phyloP scores from a whole-genome alignment of 2,888 invertebrate genomes.

The Pollenia griseotomentosa region DNA sequence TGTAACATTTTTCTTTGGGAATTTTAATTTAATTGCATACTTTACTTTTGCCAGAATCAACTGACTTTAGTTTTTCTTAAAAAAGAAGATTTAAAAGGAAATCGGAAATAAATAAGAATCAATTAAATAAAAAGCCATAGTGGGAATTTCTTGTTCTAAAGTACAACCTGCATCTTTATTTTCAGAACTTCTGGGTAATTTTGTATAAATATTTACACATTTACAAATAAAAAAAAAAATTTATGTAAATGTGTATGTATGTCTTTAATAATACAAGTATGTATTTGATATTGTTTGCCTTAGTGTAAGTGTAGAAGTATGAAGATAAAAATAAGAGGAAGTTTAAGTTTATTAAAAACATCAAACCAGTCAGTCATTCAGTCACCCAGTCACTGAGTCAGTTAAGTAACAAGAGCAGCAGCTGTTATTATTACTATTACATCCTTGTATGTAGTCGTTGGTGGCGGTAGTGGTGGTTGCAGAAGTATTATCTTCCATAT shows the following conservation, averaged over 20 bases:
- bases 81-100: too few species aligned
- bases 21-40: too few species aligned
- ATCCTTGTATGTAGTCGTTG: conserved; percentile 21
- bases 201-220: conserved; percentile 44
- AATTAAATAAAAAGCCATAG: too few species aligned
- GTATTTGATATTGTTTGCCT: conserved; percentile 22
- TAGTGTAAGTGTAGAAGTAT: conserved; percentile 7
- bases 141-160: too few species aligned
- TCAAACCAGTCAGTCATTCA: conserved; percentile 32
- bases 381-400: conserved; percentile 1
- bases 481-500: too few species aligned
- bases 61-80: too few species aligned
- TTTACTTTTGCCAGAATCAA: too few species aligned
- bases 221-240: not conserved
- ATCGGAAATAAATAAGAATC: too few species aligned
- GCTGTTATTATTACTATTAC: conserved; percentile 44
- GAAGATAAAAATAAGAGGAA: conserved; percentile 5
- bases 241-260: too few species aligned
- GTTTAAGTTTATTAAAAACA: conserved; percentile 68
- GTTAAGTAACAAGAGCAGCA: conserved; percentile 41
- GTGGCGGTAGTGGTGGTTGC: not conserved
- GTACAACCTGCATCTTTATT: too few species aligned
- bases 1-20: too few species aligned
- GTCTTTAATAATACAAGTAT: not conserved
- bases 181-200: too few species aligned